phyloP scores from a whole-genome alignment of 2,113 vertebrate species.

The Ahaetulla prasina region DNA sequence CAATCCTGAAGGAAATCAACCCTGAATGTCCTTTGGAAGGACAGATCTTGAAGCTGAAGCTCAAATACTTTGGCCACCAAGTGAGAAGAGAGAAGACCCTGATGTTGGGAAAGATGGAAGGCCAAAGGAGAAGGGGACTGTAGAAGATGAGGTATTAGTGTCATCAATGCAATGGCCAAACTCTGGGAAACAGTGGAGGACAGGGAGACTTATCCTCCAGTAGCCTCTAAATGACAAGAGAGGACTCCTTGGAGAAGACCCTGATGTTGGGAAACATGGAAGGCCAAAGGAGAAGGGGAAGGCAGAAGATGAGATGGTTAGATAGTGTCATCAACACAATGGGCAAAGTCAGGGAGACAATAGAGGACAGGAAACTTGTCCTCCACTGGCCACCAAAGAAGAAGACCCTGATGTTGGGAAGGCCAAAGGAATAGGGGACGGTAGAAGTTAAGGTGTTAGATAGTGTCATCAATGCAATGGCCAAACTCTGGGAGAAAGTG shows the following conservation, averaged over 20 bases:
- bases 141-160: not conserved
- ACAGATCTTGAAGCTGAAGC: no score
- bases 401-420: not conserved
- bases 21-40: no score
- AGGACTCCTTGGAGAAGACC: not conserved
- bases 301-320: not conserved
- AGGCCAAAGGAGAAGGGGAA: not conserved
- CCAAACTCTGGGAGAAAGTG: not conserved
- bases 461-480: not conserved
- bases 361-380: not conserved
- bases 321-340: not conserved
- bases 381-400: not conserved
- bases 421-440: not conserved
- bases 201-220: no score
- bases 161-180: not conserved
- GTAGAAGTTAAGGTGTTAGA: not conserved
- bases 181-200: not conserved
- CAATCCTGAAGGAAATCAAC: not conserved
- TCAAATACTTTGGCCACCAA: no score
- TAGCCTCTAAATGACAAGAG: not conserved
- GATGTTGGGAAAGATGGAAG: not conserved
- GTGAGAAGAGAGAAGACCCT: not conserved
- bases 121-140: not conserved
- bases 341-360: not conserved
- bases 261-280: not conserved